Evolutionary conservation across 2,113 vertebrate genomes (phyloP).

Genomic region (Daphoenositta chrysoptera): DNA sequence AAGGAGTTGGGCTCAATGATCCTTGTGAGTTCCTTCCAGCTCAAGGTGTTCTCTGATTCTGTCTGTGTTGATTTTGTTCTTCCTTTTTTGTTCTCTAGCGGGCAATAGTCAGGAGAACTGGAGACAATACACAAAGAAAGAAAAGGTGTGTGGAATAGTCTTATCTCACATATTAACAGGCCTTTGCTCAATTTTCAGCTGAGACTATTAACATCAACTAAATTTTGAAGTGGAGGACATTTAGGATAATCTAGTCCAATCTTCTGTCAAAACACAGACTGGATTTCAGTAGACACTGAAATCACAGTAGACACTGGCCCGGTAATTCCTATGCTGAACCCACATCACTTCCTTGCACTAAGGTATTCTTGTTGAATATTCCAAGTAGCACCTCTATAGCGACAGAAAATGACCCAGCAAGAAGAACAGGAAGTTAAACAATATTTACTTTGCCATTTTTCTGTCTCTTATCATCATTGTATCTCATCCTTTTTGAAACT

Average conservation of each 20-base stretch:
- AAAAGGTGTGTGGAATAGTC: background rate
- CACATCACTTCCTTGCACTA: background rate
- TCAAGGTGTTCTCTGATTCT: background rate
- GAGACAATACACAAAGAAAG: background rate
- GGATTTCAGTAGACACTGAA: no score
- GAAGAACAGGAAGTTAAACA: background rate
- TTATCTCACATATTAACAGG: background rate
- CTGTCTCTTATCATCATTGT: background rate
- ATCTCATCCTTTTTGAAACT: background rate
- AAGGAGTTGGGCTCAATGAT: background rate
- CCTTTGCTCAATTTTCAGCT: background rate
- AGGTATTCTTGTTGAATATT: background rate
- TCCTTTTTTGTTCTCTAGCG: background rate
- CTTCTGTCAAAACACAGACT: background rate
- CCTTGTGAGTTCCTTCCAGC: background rate
- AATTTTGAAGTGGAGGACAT: background rate
- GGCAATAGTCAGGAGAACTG: background rate
- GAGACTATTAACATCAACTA: background rate
- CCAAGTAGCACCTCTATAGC: background rate
- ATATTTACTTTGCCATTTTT: background rate
- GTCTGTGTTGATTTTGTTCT: background rate
- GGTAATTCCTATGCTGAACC: background rate
- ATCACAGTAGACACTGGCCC: background rate
- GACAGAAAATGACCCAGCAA: background rate
- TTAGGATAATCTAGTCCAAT: background rate